Evolutionary conservation across 2,113 vertebrate genomes (phyloP).

Genomic region (Ammodytes dubius): DNA sequence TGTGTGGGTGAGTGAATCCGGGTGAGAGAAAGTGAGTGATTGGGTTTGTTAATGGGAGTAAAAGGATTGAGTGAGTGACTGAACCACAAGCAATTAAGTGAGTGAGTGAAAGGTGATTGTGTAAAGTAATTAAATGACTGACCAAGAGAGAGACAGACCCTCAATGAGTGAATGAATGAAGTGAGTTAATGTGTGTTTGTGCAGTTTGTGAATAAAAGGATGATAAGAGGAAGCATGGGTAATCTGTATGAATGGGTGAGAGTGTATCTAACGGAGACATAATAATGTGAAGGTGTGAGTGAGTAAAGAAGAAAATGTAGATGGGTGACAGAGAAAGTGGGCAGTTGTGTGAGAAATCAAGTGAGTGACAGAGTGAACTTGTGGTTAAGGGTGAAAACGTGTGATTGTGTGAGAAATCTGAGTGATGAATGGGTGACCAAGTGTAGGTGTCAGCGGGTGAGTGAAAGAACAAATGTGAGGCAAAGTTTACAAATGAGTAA

Average conservation of each 20-base stretch:
- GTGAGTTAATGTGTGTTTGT: not conserved
- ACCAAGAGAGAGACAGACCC: too few relatives aligned
- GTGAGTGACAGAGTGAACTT: not conserved
- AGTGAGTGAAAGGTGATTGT: too few relatives aligned
- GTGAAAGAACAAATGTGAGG: not conserved
- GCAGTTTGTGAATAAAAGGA: too few relatives aligned
- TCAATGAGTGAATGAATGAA: not conserved
- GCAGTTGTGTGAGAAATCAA: not conserved
- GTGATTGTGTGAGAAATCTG: not conserved
- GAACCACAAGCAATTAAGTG: too few relatives aligned
- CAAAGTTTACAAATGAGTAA: not conserved
- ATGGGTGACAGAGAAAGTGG: not conserved
- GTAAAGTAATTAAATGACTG: too few relatives aligned
- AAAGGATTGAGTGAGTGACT: too few relatives aligned
- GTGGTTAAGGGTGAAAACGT: not conserved
- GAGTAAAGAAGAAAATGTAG: not conserved
- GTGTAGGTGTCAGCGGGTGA: not conserved
- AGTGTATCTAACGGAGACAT: not conserved
- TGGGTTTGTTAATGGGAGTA: not conserved
- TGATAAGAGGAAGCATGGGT: too few relatives aligned
- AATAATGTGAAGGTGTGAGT: not conserved
- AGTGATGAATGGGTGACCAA: not conserved
- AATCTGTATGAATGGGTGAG: not conserved
- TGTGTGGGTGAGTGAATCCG: constrained; percentile 26
- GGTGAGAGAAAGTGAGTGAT: constrained; percentile 18